phyloP scores from a whole-genome alignment of 2,113 vertebrate genomes.

The Catharus minimus region DNA sequence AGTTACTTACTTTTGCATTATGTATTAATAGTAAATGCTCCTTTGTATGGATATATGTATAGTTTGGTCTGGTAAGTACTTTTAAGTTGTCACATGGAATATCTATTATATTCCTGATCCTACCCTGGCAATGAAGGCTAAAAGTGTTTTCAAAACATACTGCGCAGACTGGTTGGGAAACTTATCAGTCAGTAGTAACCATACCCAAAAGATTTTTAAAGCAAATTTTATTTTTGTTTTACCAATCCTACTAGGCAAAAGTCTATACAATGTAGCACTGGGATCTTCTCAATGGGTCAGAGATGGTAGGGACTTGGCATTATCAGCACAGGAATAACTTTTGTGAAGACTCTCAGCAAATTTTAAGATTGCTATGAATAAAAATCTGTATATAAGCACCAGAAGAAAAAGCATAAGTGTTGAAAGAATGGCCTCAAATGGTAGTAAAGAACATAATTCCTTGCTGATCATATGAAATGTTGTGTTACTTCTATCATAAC shows the following conservation, averaged over 20 bases:
- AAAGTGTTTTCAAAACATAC: background rate
- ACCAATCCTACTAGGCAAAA: background rate
- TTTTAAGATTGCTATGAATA: background rate
- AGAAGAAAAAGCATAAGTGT: background rate
- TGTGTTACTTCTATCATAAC: background rate
- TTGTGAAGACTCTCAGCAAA: background rate
- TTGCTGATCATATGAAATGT: background rate
- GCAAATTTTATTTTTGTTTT: background rate
- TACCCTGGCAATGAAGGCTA: background rate
- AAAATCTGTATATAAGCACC: background rate
- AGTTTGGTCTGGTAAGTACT: background rate
- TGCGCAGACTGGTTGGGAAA: background rate
- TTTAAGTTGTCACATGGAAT: background rate
- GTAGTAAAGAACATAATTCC: background rate
- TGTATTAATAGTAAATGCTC: background rate
- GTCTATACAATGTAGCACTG: background rate
- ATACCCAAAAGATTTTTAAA: background rate
- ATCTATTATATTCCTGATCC: background rate
- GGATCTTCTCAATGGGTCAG: background rate
- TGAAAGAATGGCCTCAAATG: background rate
- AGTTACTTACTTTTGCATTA: background rate
- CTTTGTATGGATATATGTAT: background rate
- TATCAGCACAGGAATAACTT: background rate
- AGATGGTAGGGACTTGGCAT: background rate
- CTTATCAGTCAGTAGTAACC: background rate